These are phyloP conservation scores for Okamejei kenojei DNA, from an alignment of 2,797 vertebrate genomes.

Conservation along the genomic window DNA sequence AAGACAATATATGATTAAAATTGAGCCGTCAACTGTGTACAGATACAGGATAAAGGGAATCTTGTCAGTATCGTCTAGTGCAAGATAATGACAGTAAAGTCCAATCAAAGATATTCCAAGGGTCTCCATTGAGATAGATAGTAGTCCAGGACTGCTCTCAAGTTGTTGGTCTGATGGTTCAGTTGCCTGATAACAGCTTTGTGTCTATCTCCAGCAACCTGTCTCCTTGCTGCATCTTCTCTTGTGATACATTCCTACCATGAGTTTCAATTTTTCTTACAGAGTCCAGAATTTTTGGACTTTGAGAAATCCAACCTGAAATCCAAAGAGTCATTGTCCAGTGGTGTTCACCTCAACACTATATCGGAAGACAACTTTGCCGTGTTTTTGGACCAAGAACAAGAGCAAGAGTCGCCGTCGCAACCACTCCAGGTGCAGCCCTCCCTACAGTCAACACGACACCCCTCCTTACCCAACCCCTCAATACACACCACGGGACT, in stretches of 20 bases:
- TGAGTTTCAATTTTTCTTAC: slow-evolving; percentile 42
- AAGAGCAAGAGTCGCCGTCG: slow-evolving; percentile 52
- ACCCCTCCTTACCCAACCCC: slow-evolving; percentile 76
- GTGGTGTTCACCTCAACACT: slow-evolving; percentile 61
- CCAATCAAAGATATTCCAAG: too few relatives aligned
- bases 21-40: too few relatives aligned
- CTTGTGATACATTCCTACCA: not conserved
- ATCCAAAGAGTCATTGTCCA: slow-evolving; percentile 78
- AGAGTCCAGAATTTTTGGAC: slow-evolving; percentile 71
- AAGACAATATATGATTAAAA: too few relatives aligned
- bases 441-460: slow-evolving; percentile 67
- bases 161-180: too few relatives aligned
- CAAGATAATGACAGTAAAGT: too few relatives aligned
- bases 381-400: slow-evolving; percentile 63
- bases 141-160: too few relatives aligned
- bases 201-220: too few relatives aligned
- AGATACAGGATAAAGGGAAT: too few relatives aligned
- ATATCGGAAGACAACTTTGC: slow-evolving; percentile 75
- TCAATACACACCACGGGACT: slow-evolving; percentile 62
- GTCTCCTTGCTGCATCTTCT: not conserved
- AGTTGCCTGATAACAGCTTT: too few relatives aligned
- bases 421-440: slow-evolving; percentile 63
- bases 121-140: too few relatives aligned
- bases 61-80: too few relatives aligned
- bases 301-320: slow-evolving; percentile 70